A percentile compares a stretch with the other conserved stretches of the same genome.
Conservation (phyloP, 2,888 invertebrate genomes). For the Thymelicus acteon region DNA sequence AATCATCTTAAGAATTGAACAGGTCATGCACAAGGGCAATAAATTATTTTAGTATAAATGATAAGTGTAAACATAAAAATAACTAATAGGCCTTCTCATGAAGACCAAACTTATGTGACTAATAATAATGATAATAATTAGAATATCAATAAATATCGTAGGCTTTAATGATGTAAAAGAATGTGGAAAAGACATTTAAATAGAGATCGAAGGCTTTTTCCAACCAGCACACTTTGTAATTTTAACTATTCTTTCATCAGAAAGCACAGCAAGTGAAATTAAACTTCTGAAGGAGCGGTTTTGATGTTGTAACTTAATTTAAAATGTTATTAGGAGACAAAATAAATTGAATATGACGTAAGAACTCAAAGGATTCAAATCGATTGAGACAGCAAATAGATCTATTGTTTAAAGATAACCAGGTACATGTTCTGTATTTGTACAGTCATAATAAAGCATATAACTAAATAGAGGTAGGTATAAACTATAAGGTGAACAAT, state of each 20-base stretch:
- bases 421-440: slow-evolving; percentile 9
- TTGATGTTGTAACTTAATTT: slow-evolving; percentile 6
- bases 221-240: slow-evolving; percentile 30
- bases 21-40: slow-evolving; percentile 2
- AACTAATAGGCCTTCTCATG: not conserved
- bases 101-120: no score
- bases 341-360: not conserved
- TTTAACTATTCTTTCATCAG: slow-evolving; percentile 32
- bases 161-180: not conserved
- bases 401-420: slow-evolving; percentile 4
- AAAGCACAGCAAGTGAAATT: slow-evolving; percentile 18
- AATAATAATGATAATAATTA: no score
- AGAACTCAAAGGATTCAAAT: not conserved
- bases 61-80: not conserved
- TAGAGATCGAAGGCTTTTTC: slow-evolving; percentile 49
- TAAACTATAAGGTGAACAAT: slow-evolving; percentile 41
- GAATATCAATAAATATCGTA: no score
- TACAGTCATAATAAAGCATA: slow-evolving; percentile 2
- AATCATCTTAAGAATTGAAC: not conserved
- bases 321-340: not conserved
- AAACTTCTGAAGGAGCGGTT: not conserved
- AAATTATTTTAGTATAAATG: no score
- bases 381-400: not conserved
- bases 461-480: slow-evolving; percentile 2
- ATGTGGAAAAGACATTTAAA: not conserved